Percentiles rank a stretch among this genome's conserved stretches.
These are phyloP conservation scores for Hecatera dysodea DNA, from an alignment of 2,888 invertebrate species.

Conservation along the genomic window DNA sequence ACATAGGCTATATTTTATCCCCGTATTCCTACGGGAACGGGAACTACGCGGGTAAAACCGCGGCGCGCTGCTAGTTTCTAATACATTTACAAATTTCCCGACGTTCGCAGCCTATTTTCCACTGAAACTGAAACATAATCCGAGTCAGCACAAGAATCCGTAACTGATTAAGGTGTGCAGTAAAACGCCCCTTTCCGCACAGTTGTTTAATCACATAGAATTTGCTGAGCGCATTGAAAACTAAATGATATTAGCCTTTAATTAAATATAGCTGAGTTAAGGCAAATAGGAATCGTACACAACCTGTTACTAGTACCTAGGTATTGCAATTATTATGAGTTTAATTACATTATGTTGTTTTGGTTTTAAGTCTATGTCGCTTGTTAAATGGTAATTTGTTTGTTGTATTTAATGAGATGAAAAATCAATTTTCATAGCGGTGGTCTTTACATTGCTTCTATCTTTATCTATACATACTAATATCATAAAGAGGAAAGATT, in stretches of 20 bases:
- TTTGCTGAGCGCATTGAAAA: conserved; percentile 71
- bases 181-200: conserved; percentile 53
- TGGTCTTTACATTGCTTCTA: conserved; percentile 6
- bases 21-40: no score
- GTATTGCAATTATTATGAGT: conserved; percentile 33
- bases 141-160: conserved; percentile 30
- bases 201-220: conserved; percentile 70
- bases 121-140: conserved; percentile 23
- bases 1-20: no score
- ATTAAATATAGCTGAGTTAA: conserved; percentile 64
- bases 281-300: conserved; percentile 43
- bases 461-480: background rate
- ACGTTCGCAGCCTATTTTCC: conserved; percentile 14
- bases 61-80: no score
- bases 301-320: conserved; percentile 27
- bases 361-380: conserved; percentile 7
- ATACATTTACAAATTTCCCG: background rate
- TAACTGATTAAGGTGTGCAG: conserved; percentile 58
- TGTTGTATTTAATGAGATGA: conserved; percentile 25
- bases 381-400: conserved; percentile 35
- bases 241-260: conserved; percentile 69
- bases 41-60: no score
- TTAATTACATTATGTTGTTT: conserved; percentile 48
- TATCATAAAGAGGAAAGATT: no score
- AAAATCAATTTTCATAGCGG: conserved; percentile 17